Evolutionary conservation across 2,797 vertebrate species (phyloP), one percentile per base, ranked within the genome.

Genomic region (Scleropages formosus): DNA sequence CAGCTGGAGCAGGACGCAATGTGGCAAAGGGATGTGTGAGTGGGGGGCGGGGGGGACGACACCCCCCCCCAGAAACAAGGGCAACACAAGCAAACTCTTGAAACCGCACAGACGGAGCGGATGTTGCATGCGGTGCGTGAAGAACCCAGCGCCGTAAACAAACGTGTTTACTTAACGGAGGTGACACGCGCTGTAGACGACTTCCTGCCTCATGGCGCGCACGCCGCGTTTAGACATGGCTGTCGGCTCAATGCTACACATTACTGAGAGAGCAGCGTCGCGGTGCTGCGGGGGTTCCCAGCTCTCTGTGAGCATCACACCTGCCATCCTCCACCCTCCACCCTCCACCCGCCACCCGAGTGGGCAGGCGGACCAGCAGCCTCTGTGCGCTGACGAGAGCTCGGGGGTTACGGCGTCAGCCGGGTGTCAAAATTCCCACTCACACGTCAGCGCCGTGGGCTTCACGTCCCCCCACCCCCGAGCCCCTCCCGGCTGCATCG

Each of bases 391-490:
- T n/a, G n/a, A n/a, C n/a, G n/a, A n/a, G n/a, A n/a, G n/a, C n/a
- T n/a, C n/a, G n/a, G n/a, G n/a, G n/a, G n/a, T 61, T 59, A 20
- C n/a, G 24, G 27, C 63, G 22, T 13, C 61, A 63, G 9, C 12
- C 6, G 12, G 13, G 7, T 22, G 22, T 61, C 59, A 22, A 22
- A 61, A 61, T 61, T n/a, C n/a, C n/a, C 59, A 22, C 59, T 22
- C 20, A 9, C 18, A 8, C 10, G 18, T 61, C 59, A 61, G 8
- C 12, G n/a, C 73, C 75, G 6, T 44, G 62, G 7, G 46, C 44
- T 61, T 56, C n/a, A n/a, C n/a, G n/a, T n/a, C n/a, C n/a, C 72
- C 8, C 13, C 74, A 47, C 77, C 77, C n/a, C 58, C 67, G 46
- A 20, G 76, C 82, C 24, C 61, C 24, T 39, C 31, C 39, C 31